Base-by-base conservation (phyloP, 2,888 invertebrate genomes). In the Drosophila monieri region DNA sequence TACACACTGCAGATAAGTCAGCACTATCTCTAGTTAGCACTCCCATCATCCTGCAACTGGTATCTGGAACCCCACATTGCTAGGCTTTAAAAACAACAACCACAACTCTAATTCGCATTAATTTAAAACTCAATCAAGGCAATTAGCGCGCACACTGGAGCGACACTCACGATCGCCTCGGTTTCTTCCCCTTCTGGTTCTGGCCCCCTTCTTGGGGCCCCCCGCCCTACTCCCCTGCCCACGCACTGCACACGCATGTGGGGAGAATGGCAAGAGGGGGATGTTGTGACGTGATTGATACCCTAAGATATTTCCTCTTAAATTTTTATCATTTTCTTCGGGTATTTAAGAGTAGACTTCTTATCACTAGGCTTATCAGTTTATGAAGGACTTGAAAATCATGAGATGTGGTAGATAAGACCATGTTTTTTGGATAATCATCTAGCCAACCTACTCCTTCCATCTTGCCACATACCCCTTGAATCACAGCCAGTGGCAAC, bases 41-140 rank as follows among this genome's bases (percentile, higher is more conserved):
- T 39, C 10, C 52, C 35, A 37, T 46, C 43, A 65, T 49, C 52
- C 25, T 61, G 64, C 32, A 25, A 32, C 43, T 51, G 21, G 60
- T 47, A 18, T 69, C 49, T 58, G 21, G 72, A 53, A 54, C 43
- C 25, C 25, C 44, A 23, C 62, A 59, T 74, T 61, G 76, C 69
- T 62, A 62, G 75, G 78, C 69, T 70, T 73, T 58, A 18, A 76
- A 73, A 83, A 84, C 74, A 75, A 71, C 48, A 58, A 59, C 72
- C 80, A 68, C 72, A 88, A 84, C 76, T 87, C 75, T 74, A 77
- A 78, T 76, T 88, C 85, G 85, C 77, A 75, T 85, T 87, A 87
- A 81, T 89, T 89, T 81, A 87, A 87, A 89, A 87, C 77, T 87
- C 88, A 87, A 86, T 85, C 88, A 85, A 77, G 79, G 72, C 77